Evolutionary conservation across 1,140 invertebrate genomes (phyloP).

Genomic region (Drosophila dunni): DNA sequence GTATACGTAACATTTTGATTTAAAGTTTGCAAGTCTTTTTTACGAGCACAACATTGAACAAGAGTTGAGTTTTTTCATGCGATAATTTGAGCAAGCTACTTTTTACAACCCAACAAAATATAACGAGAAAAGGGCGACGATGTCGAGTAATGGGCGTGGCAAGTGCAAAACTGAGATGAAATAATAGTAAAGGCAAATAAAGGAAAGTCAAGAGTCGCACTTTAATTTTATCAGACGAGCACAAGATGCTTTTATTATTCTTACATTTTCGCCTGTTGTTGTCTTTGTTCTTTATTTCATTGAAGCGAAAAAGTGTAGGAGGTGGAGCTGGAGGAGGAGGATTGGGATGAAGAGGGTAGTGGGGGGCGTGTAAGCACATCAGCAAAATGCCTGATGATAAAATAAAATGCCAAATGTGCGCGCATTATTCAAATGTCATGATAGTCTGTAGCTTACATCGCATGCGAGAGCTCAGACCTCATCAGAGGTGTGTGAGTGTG

Average conservation of each 20-base stretch:
- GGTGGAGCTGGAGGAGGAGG: no score
- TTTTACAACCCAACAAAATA: constrained; percentile 11
- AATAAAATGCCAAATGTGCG: constrained; percentile 81
- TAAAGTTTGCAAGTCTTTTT: constrained; percentile 57
- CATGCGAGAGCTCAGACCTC: neutral
- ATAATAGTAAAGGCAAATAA: constrained; percentile 76
- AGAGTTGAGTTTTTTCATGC: constrained; percentile 44
- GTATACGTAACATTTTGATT: constrained; percentile 74
- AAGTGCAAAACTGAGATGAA: constrained; percentile 60
- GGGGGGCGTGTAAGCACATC: constrained; percentile 60
- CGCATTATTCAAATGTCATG: constrained; percentile 80
- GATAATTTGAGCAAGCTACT: constrained; percentile 66
- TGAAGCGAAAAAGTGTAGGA: neutral
- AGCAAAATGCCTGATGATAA: constrained; percentile 78
- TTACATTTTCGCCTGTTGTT: constrained; percentile 1
- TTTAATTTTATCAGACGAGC: constrained; percentile 73
- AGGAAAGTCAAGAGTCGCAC: constrained; percentile 54
- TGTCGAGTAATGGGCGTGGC: constrained; percentile 21
- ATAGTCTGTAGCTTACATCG: constrained; percentile 59
- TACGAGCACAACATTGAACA: constrained; percentile 61
- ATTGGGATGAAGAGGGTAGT: constrained; percentile 5
- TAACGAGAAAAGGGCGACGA: constrained; percentile 4
- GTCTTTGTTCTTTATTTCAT: neutral
- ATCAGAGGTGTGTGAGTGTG: constrained; percentile 5
- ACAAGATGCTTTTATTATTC: constrained; percentile 43